A percentile compares a stretch with the other conserved stretches of the same genome.
These are phyloP conservation scores for Mythimna impura DNA, from an alignment of 2,888 invertebrate species.

Conservation along the genomic window DNA sequence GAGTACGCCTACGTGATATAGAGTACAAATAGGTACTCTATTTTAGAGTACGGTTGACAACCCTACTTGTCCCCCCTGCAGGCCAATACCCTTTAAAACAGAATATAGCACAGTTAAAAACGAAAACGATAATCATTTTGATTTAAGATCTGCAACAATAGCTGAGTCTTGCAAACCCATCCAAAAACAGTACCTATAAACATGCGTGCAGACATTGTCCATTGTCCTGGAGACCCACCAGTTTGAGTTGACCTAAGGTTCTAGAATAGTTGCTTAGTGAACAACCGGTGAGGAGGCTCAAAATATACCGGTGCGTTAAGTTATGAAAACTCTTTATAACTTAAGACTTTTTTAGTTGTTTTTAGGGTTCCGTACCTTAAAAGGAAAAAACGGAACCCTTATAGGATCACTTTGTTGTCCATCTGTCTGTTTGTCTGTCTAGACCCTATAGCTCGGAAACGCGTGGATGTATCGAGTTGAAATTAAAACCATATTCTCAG, in stretches of 20 bases:
- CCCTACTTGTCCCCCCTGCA: too few species aligned
- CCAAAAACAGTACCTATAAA: conserved; percentile 36
- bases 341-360: conserved; percentile 24
- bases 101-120: conserved; percentile 30
- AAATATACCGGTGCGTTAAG: conserved; percentile 18
- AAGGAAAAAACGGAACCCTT: too few species aligned
- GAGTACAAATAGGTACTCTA: too few species aligned
- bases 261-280: background rate
- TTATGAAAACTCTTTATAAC: conserved; percentile 37
- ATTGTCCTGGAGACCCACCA: conserved; percentile 41
- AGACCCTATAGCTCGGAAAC: too few species aligned
- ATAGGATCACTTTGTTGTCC: too few species aligned
- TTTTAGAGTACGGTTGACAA: too few species aligned
- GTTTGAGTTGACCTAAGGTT: conserved; percentile 4
- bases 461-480: too few species aligned
- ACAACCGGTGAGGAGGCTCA: conserved; percentile 15
- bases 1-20: too few species aligned
- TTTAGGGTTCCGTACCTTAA: too few species aligned
- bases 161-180: conserved; percentile 34
- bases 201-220: conserved; percentile 28
- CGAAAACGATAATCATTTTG: conserved; percentile 30
- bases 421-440: too few species aligned
- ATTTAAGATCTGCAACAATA: conserved; percentile 45
- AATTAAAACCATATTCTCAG: too few species aligned
- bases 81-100: too few species aligned